These are phyloP conservation scores for Tiliacea aurago DNA, from an alignment of 2,888 invertebrate species.

Conservation along the genomic window DNA sequence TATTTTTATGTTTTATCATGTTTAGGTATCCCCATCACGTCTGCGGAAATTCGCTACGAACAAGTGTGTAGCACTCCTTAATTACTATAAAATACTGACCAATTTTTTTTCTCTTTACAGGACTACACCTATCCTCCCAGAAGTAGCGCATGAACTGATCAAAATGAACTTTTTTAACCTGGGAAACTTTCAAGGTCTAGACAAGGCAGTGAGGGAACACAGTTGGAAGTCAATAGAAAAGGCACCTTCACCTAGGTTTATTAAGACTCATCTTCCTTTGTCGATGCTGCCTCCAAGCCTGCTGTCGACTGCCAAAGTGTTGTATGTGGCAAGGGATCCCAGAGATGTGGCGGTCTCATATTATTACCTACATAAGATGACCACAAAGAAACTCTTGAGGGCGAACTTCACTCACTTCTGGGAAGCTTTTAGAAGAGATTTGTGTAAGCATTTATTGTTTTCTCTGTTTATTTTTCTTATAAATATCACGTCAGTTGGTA, in stretches of 20 bases:
- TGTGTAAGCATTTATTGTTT: slow-evolving; percentile 83
- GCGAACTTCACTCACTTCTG: slow-evolving; percentile 91
- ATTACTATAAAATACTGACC: neutral
- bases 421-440: slow-evolving; percentile 91
- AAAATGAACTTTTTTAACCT: slow-evolving; percentile 85
- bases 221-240: slow-evolving; percentile 83
- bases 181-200: slow-evolving; percentile 83
- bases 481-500: neutral
- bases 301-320: slow-evolving; percentile 88
- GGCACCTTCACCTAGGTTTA: slow-evolving; percentile 88
- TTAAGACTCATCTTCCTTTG: slow-evolving; percentile 92
- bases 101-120: slow-evolving; percentile 67
- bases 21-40: no score
- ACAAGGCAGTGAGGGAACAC: slow-evolving; percentile 76
- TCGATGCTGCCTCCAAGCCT: slow-evolving; percentile 90
- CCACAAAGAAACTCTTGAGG: slow-evolving; percentile 86
- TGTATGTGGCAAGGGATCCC: slow-evolving; percentile 93
- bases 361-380: slow-evolving; percentile 92
- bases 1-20: no score
- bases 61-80: no score
- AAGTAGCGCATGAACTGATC: slow-evolving; percentile 81
- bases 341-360: slow-evolving; percentile 93
- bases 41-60: no score
- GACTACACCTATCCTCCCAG: slow-evolving; percentile 80
- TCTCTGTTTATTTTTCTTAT: neutral